phyloP scores from a whole-genome alignment of 2,797 vertebrate species.

The Hyperoplus lanceolatus region DNA sequence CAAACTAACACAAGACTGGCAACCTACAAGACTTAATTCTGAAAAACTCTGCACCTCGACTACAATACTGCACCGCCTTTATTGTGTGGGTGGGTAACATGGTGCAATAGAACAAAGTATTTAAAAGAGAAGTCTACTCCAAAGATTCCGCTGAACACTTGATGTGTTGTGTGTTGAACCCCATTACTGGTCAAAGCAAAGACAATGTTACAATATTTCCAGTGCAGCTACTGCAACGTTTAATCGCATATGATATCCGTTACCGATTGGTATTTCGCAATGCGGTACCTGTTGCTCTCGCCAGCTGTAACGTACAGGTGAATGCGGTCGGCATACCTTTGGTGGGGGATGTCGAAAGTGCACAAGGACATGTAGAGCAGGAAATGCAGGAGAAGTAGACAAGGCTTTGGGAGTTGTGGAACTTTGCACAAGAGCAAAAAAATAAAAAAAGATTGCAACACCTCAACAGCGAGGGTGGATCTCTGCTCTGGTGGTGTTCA shows the following conservation, averaged over 20 bases:
- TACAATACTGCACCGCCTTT: conserved; percentile 20
- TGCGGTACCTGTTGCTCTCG: background rate
- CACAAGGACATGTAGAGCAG: conserved; percentile 11
- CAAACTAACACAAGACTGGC: background rate
- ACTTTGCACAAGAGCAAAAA: conserved; percentile 9
- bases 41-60: conserved; percentile 6
- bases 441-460: conserved; percentile 41
- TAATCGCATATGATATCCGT: background rate
- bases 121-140: background rate
- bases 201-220: conserved; percentile 21
- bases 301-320: conserved; percentile 14
- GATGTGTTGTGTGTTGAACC: background rate
- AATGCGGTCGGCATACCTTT: conserved; percentile 12
- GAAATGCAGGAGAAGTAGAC: conserved; percentile 13
- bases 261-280: conserved; percentile 12
- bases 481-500: conserved; percentile 8
- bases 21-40: background rate
- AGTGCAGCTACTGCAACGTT: conserved; percentile 9
- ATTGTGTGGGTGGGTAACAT: conserved; percentile 6
- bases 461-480: background rate
- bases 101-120: conserved; percentile 28
- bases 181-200: conserved; percentile 14
- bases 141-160: conserved; percentile 8
- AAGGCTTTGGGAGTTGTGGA: conserved; percentile 31
- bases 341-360: conserved; percentile 13